phyloP scores from a whole-genome alignment of 2,113 vertebrate species.

The Esox niger region DNA sequence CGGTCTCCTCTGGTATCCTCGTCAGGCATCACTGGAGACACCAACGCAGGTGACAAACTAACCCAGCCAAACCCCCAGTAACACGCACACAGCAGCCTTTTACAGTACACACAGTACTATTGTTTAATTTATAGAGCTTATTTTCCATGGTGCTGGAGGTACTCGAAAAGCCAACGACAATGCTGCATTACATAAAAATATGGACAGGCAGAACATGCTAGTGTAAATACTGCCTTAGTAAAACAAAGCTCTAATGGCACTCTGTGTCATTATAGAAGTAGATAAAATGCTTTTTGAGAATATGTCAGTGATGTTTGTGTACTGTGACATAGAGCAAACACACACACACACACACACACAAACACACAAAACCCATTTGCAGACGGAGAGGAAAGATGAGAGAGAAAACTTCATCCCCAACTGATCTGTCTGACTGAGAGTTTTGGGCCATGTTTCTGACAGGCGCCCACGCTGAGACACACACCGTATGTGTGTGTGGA shows the following conservation, averaged over 20 bases:
- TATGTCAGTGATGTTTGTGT: background rate
- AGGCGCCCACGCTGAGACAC: conserved; percentile 55
- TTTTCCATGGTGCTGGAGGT: too few species aligned
- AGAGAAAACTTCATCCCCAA: conserved; percentile 47
- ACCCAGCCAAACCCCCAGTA: conserved; percentile 22
- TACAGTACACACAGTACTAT: conserved; percentile 17
- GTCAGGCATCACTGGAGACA: conserved; percentile 21
- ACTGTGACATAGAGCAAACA: conserved; percentile 49
- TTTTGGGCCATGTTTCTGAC: conserved; percentile 68
- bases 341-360: too few species aligned
- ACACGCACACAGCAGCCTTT: conserved; percentile 10
- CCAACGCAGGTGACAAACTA: conserved; percentile 35
- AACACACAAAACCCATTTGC: conserved; percentile 20
- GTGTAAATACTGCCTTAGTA: conserved; percentile 7
- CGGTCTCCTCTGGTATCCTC: conserved; percentile 42
- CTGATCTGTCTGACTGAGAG: conserved; percentile 64
- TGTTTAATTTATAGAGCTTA: too few species aligned
- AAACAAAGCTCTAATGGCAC: background rate
- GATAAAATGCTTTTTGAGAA: background rate
- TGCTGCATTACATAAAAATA: too few species aligned
- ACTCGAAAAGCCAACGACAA: too few species aligned
- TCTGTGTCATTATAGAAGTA: too few species aligned
- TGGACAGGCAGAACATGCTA: too few species aligned
- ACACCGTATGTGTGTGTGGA: conserved; percentile 1
- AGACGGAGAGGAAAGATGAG: conserved; percentile 23